Conservation (phyloP, 2,888 invertebrate species). For the Volucella zonaria region DNA sequence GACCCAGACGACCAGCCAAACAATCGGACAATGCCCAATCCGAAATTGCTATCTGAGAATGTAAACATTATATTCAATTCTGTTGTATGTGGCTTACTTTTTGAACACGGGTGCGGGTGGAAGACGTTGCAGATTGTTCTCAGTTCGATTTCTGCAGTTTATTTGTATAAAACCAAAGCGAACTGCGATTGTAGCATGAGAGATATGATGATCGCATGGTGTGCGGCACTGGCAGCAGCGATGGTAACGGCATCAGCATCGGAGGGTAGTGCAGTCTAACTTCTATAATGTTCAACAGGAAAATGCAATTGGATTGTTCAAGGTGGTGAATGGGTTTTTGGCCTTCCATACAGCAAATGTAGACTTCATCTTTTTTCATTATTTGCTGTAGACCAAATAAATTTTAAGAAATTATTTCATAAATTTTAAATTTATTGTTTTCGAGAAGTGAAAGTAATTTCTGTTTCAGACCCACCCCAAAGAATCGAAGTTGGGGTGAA, state of each 20-base stretch:
- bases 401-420: slow-evolving; percentile 77
- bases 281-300: slow-evolving; percentile 52
- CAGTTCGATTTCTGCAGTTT: slow-evolving; percentile 59
- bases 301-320: slow-evolving; percentile 47
- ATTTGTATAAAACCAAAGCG: slow-evolving; percentile 49
- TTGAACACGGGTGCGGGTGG: slow-evolving; percentile 4
- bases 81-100: slow-evolving; percentile 32
- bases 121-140: slow-evolving; percentile 46
- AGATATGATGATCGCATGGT: slow-evolving; percentile 63
- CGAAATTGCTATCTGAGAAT: slow-evolving; percentile 51
- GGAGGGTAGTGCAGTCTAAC: background rate
- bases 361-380: slow-evolving; percentile 39
- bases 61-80: slow-evolving; percentile 58
- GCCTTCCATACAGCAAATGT: slow-evolving; percentile 11
- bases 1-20: slow-evolving; percentile 45
- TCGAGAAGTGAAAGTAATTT: slow-evolving; percentile 7
- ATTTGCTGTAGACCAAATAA: slow-evolving; percentile 69
- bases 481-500: background rate
- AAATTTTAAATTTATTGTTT: slow-evolving; percentile 53
- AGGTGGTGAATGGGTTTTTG: slow-evolving; percentile 5
- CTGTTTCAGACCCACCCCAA: slow-evolving; percentile 10
- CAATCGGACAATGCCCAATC: slow-evolving; percentile 48
- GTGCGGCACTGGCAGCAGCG: slow-evolving; percentile 2
- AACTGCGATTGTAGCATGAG: slow-evolving; percentile 44
- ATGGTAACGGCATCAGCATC: too few species aligned